Base-by-base conservation (phyloP, 2,113 vertebrate species). In the Pterocles orientalis region DNA sequence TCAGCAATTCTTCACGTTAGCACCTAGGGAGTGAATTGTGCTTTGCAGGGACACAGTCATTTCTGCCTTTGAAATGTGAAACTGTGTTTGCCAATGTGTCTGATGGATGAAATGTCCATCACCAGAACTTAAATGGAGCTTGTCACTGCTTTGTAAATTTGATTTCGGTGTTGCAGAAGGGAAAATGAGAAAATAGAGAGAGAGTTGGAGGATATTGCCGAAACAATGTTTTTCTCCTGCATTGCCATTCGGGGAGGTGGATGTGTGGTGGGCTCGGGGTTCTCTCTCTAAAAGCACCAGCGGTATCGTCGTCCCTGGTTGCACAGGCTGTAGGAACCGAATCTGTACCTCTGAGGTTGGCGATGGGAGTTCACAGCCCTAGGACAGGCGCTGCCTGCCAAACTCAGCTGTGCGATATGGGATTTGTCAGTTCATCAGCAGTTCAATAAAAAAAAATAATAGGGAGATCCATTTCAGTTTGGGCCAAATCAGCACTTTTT, bases 231-330 rank as follows among this genome's bases (percentile, higher is more conserved):
- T 81, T 17, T 41, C 54, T 80, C 39, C 70, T 36, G 36, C 48
- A 60, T 47, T 10, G 13, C 53, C 45, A 28, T 48, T 12, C 2
- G 0, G 34, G 36, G 45, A 41, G 23, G n/a, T 11, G 45, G 62
- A 10, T 1, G 1, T 17, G 70, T 6, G 5, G 6, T 1, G 28
- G 36, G 56, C 43, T 64, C n/a, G 13, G 36, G 25, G 41, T 73
- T 88, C 66, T 34, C 29, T 18, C 25, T 28, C 3, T 7, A 5
- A 23, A 50, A 76, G 47, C 34, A 34, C 11, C n/a, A 28, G 41
- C 31, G 24, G 25, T 13, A 23, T n/a, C 3, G 0, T 12, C 0
- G 3, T 18, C 54, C 39, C 36, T 18, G 58, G 18, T 3, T 14
- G 43, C 23, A 14, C n/a, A 8, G 29, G 41, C 53, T 69, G 57